Evolutionary conservation across 2,797 vertebrate genomes (phyloP).

Genomic region (Rhabdomys pumilio): DNA sequence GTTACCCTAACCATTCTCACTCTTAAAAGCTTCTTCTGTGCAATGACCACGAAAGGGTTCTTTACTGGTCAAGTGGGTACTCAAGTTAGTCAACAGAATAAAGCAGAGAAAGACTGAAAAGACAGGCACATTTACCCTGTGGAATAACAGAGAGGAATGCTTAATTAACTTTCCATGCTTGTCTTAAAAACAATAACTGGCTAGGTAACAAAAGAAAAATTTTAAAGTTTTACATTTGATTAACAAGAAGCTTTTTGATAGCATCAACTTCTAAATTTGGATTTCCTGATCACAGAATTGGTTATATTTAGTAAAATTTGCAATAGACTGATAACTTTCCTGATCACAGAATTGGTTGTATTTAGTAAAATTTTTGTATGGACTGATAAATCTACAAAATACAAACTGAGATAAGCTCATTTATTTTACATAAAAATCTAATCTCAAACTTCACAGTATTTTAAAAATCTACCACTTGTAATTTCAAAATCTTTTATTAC

Average conservation of each 20-base stretch:
- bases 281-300: constrained; percentile 41
- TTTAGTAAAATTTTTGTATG: constrained; percentile 59
- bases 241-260: constrained; percentile 57
- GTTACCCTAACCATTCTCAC: constrained; percentile 51
- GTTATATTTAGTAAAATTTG: constrained; percentile 64
- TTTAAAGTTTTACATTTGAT: constrained; percentile 39
- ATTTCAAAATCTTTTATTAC: constrained; percentile 66
- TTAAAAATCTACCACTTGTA: constrained; percentile 59
- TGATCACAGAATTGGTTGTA: constrained; percentile 59
- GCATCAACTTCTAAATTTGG: constrained; percentile 51
- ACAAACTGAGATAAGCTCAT: constrained; percentile 56
- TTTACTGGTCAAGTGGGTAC: constrained; percentile 76
- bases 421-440: constrained; percentile 62
- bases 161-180: constrained; percentile 78
- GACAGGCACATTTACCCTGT: constrained; percentile 63
- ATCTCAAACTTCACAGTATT: constrained; percentile 55
- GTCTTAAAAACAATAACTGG: constrained; percentile 67
- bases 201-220: constrained; percentile 65
- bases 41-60: constrained; percentile 75
- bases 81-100: constrained; percentile 72
- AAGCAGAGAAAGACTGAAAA: constrained; percentile 62
- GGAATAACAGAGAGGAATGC: constrained; percentile 63
- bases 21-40: constrained; percentile 58
- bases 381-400: constrained; percentile 58
- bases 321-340: neutral